phyloP scores from a whole-genome alignment of 2,888 invertebrate species.

The Trypoxylon attenuatum region DNA sequence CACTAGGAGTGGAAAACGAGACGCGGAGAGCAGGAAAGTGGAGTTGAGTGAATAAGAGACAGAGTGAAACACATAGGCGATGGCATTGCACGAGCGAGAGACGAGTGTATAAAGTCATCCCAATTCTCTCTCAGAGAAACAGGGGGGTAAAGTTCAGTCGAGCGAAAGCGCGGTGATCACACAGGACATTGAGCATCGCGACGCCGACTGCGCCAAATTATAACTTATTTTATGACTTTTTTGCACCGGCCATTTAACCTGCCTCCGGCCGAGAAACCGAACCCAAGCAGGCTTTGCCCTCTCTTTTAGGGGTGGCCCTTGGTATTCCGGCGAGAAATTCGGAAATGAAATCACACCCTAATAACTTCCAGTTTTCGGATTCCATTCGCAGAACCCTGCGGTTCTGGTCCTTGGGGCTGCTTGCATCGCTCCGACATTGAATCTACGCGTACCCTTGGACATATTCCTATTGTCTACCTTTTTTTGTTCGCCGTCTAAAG shows the following conservation, averaged over 20 bases:
- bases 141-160: conserved; percentile 68
- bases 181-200: conserved; percentile 73
- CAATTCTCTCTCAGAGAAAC: conserved; percentile 45
- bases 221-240: conserved; percentile 75
- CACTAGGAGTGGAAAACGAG: too few species aligned
- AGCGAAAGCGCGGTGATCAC: conserved; percentile 73
- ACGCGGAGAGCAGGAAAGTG: too few species aligned
- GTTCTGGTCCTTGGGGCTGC: neutral
- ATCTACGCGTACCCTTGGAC: neutral
- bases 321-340: conserved; percentile 57
- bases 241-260: conserved; percentile 74
- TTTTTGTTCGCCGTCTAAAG: neutral
- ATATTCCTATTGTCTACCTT: neutral
- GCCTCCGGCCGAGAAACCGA: conserved; percentile 36
- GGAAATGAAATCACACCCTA: conserved; percentile 73
- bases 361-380: conserved; percentile 65
- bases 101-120: conserved; percentile 37
- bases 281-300: neutral
- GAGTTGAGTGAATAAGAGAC: conserved; percentile 4
- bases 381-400: neutral
- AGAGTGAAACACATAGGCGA: too few species aligned
- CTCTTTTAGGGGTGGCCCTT: conserved; percentile 5
- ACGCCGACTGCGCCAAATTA: conserved; percentile 74
- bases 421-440: neutral
- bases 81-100: conserved; percentile 1